These are phyloP conservation scores for Aphelenchoides bicaudatus DNA, from an alignment of 2,888 invertebrate species.

Conservation along the genomic window DNA sequence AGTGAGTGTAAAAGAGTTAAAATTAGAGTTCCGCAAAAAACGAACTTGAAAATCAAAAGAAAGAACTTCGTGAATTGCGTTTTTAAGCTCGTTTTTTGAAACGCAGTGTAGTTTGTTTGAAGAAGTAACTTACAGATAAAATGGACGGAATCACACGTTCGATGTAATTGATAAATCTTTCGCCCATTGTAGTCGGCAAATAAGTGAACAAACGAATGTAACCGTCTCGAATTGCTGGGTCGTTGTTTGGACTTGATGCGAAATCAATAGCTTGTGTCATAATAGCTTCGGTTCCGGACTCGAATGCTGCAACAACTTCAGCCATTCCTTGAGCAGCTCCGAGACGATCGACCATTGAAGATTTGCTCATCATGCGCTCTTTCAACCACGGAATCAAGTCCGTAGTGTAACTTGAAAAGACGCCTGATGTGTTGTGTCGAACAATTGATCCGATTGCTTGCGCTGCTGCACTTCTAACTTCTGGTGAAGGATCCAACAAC, in stretches of 20 bases:
- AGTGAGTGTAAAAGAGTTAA: neutral
- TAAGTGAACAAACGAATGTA: slow-evolving; percentile 99
- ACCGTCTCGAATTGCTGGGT: slow-evolving; percentile 92
- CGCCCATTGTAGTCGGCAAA: slow-evolving; percentile 92
- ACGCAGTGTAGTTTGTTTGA: too few relatives aligned
- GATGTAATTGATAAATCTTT: slow-evolving; percentile 89
- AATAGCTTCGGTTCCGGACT: slow-evolving; percentile 81
- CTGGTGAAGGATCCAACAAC: slow-evolving; percentile 92
- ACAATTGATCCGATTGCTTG: slow-evolving; percentile 75
- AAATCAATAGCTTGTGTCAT: slow-evolving; percentile 72
- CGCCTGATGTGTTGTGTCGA: slow-evolving; percentile 29
- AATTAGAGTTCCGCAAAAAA: too few relatives aligned
- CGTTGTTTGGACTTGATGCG: slow-evolving; percentile 59
- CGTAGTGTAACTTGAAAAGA: slow-evolving; percentile 21
- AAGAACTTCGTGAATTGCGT: too few relatives aligned
- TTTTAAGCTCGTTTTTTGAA: too few relatives aligned
- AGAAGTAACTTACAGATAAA: slow-evolving; percentile 68
- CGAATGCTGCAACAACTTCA: slow-evolving; percentile 37
- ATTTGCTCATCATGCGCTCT: slow-evolving; percentile 91
- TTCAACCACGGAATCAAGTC: slow-evolving; percentile 92
- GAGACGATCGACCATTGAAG: slow-evolving; percentile 85
- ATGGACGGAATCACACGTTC: slow-evolving; percentile 95
- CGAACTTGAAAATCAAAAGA: too few relatives aligned
- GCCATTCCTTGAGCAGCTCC: slow-evolving; percentile 79
- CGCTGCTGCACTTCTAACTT: slow-evolving; percentile 91